These are phyloP conservation scores for Trogon surrucura DNA, from an alignment of 2,113 vertebrate genomes.

Conservation along the genomic window DNA sequence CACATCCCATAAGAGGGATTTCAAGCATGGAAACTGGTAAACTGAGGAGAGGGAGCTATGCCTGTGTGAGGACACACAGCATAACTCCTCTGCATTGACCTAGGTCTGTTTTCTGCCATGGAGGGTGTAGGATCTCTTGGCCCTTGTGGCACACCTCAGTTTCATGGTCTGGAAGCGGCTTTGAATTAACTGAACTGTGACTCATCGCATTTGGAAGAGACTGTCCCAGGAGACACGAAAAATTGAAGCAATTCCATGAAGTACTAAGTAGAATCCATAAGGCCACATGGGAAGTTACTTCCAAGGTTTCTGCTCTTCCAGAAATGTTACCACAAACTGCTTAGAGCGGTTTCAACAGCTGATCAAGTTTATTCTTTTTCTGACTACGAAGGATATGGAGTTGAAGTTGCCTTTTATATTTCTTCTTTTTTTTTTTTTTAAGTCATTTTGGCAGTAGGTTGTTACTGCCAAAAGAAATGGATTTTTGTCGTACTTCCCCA, in stretches of 20 bases:
- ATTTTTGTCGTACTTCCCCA: neutral
- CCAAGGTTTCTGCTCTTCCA: neutral
- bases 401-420: neutral
- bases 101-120: neutral
- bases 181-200: neutral
- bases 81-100: neutral
- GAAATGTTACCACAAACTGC: neutral
- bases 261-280: neutral
- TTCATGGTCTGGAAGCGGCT: neutral
- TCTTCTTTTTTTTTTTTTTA: neutral
- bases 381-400: neutral
- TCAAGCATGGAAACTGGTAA: neutral
- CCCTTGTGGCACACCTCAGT: neutral
- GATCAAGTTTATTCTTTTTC: neutral
- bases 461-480: neutral
- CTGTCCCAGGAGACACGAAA: neutral
- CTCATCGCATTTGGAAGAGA: neutral
- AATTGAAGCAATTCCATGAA: neutral
- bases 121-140: neutral
- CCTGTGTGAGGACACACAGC: neutral
- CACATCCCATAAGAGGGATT: neutral
- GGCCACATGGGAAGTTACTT: neutral
- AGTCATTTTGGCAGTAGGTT: neutral
- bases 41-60: neutral
- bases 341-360: neutral